Percentiles rank a stretch among this genome's conserved stretches.
These are phyloP conservation scores for Geopemphigus sp. DNA, from an alignment of 1,140 invertebrate species.

Conservation along the genomic window DNA sequence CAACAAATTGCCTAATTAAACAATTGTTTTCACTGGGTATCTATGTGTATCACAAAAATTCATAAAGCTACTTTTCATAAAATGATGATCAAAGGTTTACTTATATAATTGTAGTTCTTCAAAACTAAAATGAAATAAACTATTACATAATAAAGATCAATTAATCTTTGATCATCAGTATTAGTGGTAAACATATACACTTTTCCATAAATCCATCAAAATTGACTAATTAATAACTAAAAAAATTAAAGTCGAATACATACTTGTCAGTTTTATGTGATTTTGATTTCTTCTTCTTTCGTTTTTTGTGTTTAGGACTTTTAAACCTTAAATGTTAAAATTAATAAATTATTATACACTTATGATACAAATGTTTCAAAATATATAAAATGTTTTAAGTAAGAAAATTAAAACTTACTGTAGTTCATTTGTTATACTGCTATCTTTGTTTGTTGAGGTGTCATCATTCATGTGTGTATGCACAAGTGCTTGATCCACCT, in stretches of 20 bases:
- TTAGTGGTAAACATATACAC: slow-evolving; percentile 28
- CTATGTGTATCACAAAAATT: slow-evolving; percentile 26
- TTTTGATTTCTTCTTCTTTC: slow-evolving; percentile 54
- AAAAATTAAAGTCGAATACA: slow-evolving; percentile 25
- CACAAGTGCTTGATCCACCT: slow-evolving; percentile 55
- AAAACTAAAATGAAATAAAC: slow-evolving; percentile 30
- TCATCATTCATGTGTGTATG: slow-evolving; percentile 60
- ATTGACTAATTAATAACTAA: not conserved
- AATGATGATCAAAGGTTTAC: slow-evolving; percentile 48
- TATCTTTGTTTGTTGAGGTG: slow-evolving; percentile 46
- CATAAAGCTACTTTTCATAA: slow-evolving; percentile 31
- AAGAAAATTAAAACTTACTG: slow-evolving; percentile 33
- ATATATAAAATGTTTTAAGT: slow-evolving; percentile 5
- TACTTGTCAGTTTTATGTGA: slow-evolving; percentile 54
- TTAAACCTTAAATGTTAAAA: slow-evolving; percentile 52
- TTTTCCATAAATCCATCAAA: slow-evolving; percentile 27
- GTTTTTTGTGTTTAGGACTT: slow-evolving; percentile 52
- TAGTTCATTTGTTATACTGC: slow-evolving; percentile 27
- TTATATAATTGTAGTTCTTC: slow-evolving; percentile 29
- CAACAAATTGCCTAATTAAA: slow-evolving; percentile 50
- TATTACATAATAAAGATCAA: slow-evolving; percentile 18
- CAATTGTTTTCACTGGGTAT: slow-evolving; percentile 43
- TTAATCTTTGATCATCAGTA: slow-evolving; percentile 47
- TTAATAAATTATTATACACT: slow-evolving; percentile 33
- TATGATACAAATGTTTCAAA: slow-evolving; percentile 6